These are phyloP conservation scores for Maniola hyperantus DNA, from an alignment of 2,888 invertebrate genomes.

Conservation along the genomic window DNA sequence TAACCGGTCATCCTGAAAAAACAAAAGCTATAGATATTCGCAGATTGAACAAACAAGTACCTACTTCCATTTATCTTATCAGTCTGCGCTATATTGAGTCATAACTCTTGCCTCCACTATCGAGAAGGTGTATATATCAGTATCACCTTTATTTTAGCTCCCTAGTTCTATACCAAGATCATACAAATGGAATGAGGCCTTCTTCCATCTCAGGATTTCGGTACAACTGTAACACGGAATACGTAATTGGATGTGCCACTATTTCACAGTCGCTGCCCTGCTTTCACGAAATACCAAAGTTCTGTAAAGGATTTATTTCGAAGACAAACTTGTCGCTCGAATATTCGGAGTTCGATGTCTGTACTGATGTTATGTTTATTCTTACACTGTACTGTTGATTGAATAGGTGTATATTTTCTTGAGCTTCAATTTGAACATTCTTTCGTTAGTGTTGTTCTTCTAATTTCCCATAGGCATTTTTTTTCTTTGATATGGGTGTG, in stretches of 20 bases:
- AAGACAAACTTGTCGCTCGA: neutral
- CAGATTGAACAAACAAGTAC: neutral
- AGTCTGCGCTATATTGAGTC: neutral
- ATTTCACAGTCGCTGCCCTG: slow-evolving; percentile 8
- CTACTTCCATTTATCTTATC: neutral
- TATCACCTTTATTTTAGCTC: neutral
- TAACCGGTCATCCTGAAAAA: neutral
- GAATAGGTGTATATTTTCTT: neutral
- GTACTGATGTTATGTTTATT: neutral
- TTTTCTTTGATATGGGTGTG: too few species aligned
- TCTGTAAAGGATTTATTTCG: slow-evolving; percentile 4
- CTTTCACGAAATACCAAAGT: slow-evolving; percentile 4
- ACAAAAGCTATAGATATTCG: neutral
- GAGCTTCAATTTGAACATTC: neutral
- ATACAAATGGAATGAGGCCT: slow-evolving; percentile 15
- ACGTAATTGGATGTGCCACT: slow-evolving; percentile 9
- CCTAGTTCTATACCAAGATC: neutral
- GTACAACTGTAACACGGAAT: slow-evolving; percentile 8
- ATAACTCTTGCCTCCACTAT: neutral
- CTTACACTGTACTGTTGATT: neutral
- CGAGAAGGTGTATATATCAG: neutral
- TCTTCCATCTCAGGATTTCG: neutral
- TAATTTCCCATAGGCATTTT: too few species aligned
- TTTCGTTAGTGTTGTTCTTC: too few species aligned
- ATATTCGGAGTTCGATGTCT: neutral